Evolutionary conservation across 2,888 invertebrate genomes (phyloP), one percentile per base, ranked within the genome.

Genomic region (Ashinkailepas kermadecensis): DNA sequence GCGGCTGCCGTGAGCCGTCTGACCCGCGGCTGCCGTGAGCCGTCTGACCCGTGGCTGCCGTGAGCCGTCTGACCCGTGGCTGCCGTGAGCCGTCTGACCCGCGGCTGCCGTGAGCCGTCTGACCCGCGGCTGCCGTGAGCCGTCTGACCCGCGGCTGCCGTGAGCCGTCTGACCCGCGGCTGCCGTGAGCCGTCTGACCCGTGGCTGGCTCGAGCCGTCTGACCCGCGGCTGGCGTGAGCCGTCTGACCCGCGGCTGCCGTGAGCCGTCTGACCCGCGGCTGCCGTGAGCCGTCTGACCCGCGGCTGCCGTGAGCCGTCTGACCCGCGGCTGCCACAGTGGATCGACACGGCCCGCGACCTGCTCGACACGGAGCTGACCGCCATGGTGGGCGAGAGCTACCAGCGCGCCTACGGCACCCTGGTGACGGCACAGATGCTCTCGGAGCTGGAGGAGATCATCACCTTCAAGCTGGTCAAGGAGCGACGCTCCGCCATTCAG

Each of bases 371-470:
- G 0, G 99, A 99, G 87, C 88, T 99, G 82, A 98, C 99, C 0
- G 96, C 99, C 0, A 96, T 99, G 90, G 97, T 96, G 0, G 95
- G 96, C 0, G 97, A 98, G 87, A 96, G 96, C 82, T 97, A 98
- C 87, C 96, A 97, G 86, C 89, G 97, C 84, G 97, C 97, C 0
- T 97, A 97, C 86, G 95, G 54, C 57, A 54, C 82, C 56, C 83
- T 84, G 84, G 83, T 84, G 80, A 81, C 95, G 85, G 98, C 97
- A 0, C 99, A 99, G 87, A 94, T 99, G 90, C 88, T 99, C 81
- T 95, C 97, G 0, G 99, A 99, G 87, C 88, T 99, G 82, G 99
- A 99, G 87, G 99, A 99, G 89, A 95, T 96, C 0, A 96, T 99
- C 81, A 97, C 97, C 85, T 99, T 95, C 87, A 96, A 97, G 87